These are phyloP conservation scores for Idaea straminata DNA, from an alignment of 2,888 invertebrate genomes.

Conservation along the genomic window DNA sequence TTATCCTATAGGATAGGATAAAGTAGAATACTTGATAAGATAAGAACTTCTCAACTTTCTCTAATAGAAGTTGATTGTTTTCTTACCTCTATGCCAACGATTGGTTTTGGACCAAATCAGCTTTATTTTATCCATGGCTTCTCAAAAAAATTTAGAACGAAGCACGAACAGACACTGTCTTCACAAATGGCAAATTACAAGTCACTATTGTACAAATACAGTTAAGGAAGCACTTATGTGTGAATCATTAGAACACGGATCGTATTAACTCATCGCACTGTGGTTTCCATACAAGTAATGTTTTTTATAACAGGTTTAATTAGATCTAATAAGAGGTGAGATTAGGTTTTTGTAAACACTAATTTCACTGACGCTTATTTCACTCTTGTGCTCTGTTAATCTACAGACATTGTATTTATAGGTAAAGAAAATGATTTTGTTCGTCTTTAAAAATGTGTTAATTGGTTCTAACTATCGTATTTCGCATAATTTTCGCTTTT, in stretches of 20 bases:
- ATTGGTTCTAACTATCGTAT: background rate
- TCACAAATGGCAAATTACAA: background rate
- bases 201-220: background rate
- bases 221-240: background rate
- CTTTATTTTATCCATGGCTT: slow-evolving; percentile 47
- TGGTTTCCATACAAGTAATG: background rate
- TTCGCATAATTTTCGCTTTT: too few relatives aligned
- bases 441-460: background rate
- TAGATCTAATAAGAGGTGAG: background rate
- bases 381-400: background rate
- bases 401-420: background rate
- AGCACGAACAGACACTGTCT: too few relatives aligned
- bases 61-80: background rate
- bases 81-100: slow-evolving; percentile 67
- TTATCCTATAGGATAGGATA: too few relatives aligned
- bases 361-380: background rate
- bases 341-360: background rate
- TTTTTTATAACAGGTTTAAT: background rate
- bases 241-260: slow-evolving; percentile 4
- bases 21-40: too few relatives aligned
- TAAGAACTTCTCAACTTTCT: background rate
- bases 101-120: slow-evolving; percentile 62
- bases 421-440: background rate
- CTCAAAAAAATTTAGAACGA: slow-evolving; percentile 4
- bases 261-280: background rate